A percentile compares a stretch with the other conserved stretches of the same genome.
Evolutionary conservation across 1,140 invertebrate species (phyloP).

Genomic region (Dendrolimus kikuchii): DNA sequence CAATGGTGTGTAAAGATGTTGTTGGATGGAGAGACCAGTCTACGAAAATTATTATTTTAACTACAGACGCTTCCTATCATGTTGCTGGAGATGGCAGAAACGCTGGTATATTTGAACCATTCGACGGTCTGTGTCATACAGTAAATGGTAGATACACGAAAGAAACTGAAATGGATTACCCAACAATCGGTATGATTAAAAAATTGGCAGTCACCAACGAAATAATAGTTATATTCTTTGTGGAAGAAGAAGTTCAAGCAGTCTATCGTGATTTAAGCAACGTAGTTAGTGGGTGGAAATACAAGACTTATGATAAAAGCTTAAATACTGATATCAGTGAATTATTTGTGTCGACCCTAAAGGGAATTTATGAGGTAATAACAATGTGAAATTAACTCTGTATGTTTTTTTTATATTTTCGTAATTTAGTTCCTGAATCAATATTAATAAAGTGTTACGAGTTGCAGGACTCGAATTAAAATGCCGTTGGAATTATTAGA

Average conservation of each 20-base stretch:
- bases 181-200: constrained; percentile 77
- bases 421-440: neutral
- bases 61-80: constrained; percentile 76
- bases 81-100: constrained; percentile 80
- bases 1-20: constrained; percentile 74
- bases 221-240: constrained; percentile 90
- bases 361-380: constrained; percentile 77
- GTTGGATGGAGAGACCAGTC: constrained; percentile 78
- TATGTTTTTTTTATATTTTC: constrained; percentile 1
- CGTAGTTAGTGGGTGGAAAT: constrained; percentile 70
- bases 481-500: no score
- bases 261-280: constrained; percentile 79
- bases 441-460: no score
- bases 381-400: neutral
- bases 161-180: constrained; percentile 78
- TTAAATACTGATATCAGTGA: constrained; percentile 61
- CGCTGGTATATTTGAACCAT: constrained; percentile 88
- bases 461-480: no score
- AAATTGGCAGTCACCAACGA: constrained; percentile 81
- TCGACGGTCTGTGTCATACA: constrained; percentile 88
- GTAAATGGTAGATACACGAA: constrained; percentile 77
- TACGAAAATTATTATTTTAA: constrained; percentile 75
- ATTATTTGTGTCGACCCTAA: constrained; percentile 83
- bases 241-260: constrained; percentile 76
- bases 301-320: constrained; percentile 4